These are phyloP conservation scores for Sussaba pulchella DNA, from an alignment of 2,888 invertebrate species.

Conservation along the genomic window DNA sequence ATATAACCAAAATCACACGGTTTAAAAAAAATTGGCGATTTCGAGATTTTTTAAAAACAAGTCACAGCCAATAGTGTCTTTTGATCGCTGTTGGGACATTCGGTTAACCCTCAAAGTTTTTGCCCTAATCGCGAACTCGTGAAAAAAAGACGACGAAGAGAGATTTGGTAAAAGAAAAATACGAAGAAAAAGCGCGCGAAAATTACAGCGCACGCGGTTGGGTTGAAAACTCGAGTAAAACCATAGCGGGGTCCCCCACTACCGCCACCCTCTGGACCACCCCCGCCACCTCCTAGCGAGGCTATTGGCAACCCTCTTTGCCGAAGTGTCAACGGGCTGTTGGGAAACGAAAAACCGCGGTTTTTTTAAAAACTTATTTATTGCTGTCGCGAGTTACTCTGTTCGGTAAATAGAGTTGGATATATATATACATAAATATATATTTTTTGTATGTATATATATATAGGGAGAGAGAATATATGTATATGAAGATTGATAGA, in stretches of 20 bases:
- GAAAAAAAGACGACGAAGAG: too few species aligned
- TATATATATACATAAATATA: background rate
- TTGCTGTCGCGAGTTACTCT: slow-evolving; percentile 33
- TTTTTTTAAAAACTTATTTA: background rate
- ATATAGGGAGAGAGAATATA: background rate
- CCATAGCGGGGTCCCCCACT: too few species aligned
- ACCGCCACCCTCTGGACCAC: too few species aligned
- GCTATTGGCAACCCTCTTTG: background rate
- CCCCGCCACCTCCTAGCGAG: background rate
- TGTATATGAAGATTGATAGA: background rate
- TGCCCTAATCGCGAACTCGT: too few species aligned
- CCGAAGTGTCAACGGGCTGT: slow-evolving; percentile 24
- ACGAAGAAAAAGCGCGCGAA: slow-evolving; percentile 3
- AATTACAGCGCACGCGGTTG: background rate
- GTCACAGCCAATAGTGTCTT: too few species aligned
- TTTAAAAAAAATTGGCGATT: background rate
- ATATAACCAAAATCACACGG: slow-evolving; percentile 8
- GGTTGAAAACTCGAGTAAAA: background rate
- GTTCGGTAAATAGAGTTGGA: slow-evolving; percentile 1
- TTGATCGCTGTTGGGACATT: too few species aligned
- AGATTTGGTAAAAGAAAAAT: background rate
- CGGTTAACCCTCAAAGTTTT: too few species aligned
- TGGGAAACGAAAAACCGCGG: slow-evolving; percentile 1
- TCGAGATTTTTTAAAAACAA: too few species aligned
- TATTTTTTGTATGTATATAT: background rate